Evolutionary conservation across 2,888 invertebrate species (phyloP).

Genomic region (Noctua fimbriata): DNA sequence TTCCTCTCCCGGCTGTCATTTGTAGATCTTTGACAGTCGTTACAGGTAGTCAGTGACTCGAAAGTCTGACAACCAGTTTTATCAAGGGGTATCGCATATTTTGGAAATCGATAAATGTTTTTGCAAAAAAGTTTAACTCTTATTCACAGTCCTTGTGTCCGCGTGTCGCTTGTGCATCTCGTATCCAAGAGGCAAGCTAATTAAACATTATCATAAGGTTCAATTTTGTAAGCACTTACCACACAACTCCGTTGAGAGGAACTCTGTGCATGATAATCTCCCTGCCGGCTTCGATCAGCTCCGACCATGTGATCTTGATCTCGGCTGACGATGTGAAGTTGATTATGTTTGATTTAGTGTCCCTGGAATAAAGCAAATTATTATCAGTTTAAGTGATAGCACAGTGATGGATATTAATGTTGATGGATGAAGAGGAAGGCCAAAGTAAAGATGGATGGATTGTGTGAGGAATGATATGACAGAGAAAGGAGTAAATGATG

Average conservation of each 20-base stretch:
- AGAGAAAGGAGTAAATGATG: no score
- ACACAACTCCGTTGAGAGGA: constrained; percentile 96
- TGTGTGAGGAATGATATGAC: no score
- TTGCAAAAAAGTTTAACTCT: no score
- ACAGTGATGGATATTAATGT: no score
- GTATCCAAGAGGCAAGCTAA: neutral
- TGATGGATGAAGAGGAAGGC: no score
- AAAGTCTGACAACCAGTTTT: neutral
- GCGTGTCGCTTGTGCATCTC: neutral
- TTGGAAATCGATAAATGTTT: no score
- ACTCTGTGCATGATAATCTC: constrained; percentile 94
- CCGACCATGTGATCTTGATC: constrained; percentile 96
- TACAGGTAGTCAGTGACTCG: neutral
- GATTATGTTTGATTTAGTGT: constrained; percentile 89
- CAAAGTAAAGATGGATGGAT: no score
- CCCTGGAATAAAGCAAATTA: constrained; percentile 79
- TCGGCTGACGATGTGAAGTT: constrained; percentile 95
- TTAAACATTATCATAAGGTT: neutral
- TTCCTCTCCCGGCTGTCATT: neutral
- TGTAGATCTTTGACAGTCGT: neutral
- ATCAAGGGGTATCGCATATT: neutral
- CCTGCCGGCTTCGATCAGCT: constrained; percentile 95
- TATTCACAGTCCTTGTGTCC: no score
- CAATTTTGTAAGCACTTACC: constrained; percentile 84
- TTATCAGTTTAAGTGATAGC: no score